These are phyloP conservation scores for Dryas iulia DNA, from an alignment of 1,140 invertebrate species.

Conservation along the genomic window DNA sequence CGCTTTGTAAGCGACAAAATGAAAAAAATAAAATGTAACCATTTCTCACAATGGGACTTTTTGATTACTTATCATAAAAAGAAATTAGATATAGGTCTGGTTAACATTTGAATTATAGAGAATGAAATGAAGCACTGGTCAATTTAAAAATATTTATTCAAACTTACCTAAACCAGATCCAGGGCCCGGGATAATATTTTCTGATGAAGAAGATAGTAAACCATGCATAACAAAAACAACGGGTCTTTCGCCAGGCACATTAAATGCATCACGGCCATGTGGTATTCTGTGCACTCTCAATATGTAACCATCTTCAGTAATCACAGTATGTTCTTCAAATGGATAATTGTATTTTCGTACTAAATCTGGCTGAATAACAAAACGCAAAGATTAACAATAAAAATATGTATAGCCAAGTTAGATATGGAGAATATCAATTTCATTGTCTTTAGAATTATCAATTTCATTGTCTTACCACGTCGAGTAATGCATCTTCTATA, in stretches of 20 bases:
- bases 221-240: conserved; percentile 85
- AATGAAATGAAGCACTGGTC: too few species aligned
- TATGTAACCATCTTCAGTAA: conserved; percentile 83
- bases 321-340: conserved; percentile 79
- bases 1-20: too few species aligned
- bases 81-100: too few species aligned
- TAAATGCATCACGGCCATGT: conserved; percentile 62
- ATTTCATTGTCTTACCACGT: conserved; percentile 57
- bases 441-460: too few species aligned
- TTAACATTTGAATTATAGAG: too few species aligned
- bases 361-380: conserved; percentile 71
- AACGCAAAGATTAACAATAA: not conserved
- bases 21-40: too few species aligned
- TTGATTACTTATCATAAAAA: too few species aligned
- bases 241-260: conserved; percentile 41
- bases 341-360: conserved; percentile 81
- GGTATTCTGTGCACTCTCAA: conserved; percentile 82
- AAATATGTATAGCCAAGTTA: not conserved
- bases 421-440: not conserved
- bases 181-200: conserved; percentile 81
- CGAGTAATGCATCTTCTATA: conserved; percentile 54
- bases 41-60: too few species aligned
- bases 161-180: conserved; percentile 78
- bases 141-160: too few species aligned
- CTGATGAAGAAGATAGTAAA: conserved; percentile 80